These are phyloP conservation scores for Apotomis capreana DNA, from an alignment of 2,888 invertebrate species.

Conservation along the genomic window DNA sequence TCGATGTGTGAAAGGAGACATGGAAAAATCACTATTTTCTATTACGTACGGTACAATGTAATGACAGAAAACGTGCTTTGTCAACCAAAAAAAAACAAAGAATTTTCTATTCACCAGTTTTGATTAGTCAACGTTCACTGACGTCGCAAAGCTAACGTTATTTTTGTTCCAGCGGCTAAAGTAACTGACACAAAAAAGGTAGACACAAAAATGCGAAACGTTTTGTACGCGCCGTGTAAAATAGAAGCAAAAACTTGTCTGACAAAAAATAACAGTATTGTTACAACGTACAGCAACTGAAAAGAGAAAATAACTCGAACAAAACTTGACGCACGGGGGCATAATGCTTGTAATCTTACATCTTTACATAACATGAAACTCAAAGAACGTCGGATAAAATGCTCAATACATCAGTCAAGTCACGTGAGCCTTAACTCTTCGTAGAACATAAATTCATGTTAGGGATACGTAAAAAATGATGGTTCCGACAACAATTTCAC, in stretches of 20 bases:
- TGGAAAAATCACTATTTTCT: no score
- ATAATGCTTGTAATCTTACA: conserved; percentile 12
- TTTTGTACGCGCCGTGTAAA: conserved; percentile 15
- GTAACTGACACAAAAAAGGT: conserved; percentile 7
- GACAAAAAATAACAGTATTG: conserved; percentile 12
- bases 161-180: conserved; percentile 6
- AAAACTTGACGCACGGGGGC: neutral
- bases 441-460: conserved; percentile 21
- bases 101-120: neutral
- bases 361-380: conserved; percentile 22
- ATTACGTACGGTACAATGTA: no score
- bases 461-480: conserved; percentile 20
- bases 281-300: conserved; percentile 11
- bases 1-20: no score
- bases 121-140: neutral
- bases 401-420: conserved; percentile 24
- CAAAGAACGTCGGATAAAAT: conserved; percentile 20
- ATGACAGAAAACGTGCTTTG: no score
- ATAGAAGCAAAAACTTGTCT: conserved; percentile 5
- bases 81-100: neutral
- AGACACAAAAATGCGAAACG: conserved; percentile 18
- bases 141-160: neutral
- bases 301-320: conserved; percentile 11
- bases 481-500: conserved; percentile 23
- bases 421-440: conserved; percentile 15